These are phyloP conservation scores for Bradypodion ventrale DNA, from an alignment of 2,797 vertebrate species.

Conservation along the genomic window DNA sequence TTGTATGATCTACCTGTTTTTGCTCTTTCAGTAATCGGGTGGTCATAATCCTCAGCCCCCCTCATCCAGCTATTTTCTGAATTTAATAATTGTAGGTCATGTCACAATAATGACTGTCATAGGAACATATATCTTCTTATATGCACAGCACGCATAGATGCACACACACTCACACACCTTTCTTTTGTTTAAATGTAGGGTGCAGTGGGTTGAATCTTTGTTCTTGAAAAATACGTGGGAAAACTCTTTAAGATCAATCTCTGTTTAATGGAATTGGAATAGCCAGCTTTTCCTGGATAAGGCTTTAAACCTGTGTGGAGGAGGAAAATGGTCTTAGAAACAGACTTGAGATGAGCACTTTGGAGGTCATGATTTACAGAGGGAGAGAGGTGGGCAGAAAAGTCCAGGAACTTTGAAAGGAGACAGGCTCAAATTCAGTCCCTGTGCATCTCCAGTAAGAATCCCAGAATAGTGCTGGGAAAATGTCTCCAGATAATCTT, in stretches of 20 bases:
- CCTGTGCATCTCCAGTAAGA: too few relatives aligned
- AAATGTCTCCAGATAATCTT: neutral
- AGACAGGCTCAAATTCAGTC: too few relatives aligned
- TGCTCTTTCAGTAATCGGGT: neutral
- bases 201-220: neutral
- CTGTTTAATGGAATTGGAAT: neutral
- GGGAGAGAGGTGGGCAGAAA: neutral
- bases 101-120: neutral
- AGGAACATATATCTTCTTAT: neutral
- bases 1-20: constrained; percentile 2
- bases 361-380: neutral
- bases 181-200: neutral
- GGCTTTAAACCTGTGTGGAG: neutral
- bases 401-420: neutral
- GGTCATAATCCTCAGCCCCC: neutral
- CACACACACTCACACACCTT: neutral
- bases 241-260: neutral
- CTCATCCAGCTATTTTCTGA: neutral
- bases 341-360: neutral
- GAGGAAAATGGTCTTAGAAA: neutral
- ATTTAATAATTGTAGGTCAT: neutral
- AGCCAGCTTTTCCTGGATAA: too few relatives aligned
- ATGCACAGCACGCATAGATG: too few relatives aligned
- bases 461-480: too few relatives aligned
- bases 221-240: too few relatives aligned